Evolutionary conservation across 2,888 invertebrate species (phyloP), one percentile per base, ranked within the genome.

Genomic region (Craniophora ligustri): DNA sequence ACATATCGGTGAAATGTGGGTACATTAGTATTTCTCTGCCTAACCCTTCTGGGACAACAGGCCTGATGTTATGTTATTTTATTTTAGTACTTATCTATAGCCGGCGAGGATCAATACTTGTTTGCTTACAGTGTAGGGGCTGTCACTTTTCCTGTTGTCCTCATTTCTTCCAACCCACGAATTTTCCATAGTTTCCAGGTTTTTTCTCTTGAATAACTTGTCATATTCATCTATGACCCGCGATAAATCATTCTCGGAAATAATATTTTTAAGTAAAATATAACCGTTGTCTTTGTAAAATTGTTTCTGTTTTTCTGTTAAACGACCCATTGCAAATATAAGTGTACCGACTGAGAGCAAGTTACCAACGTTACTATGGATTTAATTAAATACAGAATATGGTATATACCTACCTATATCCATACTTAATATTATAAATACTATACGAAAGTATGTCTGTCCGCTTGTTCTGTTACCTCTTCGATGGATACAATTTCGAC

Each of bases 231-330:
- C 67, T 1, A 85, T 87, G 21, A 95, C 84, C 55, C 87, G 85
- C 5, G 89, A 78, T 8, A 95, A 73, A 64, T 94, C 93, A 11
- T 85, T 78, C 0, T 82, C 74, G 0, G 87, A 80, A 19, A 94
- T 87, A n/a, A 94, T 67, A 31, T 91, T 86, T 28, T 88, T 88
- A 11, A 95, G 73, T 47, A 94, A 84, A 2, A 95, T 82, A 64
- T 86, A 95, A 0, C 95, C 95, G 73, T 95, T 94, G 10, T 94
- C 89, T 26, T 86, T 72, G 78, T 93, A 95, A 69, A 91, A 94
- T 49, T 89, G 54, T 31, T 89, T 89, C 74, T 95, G 91, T 40
- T 93, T 85, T 4, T 79, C 41, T 0, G 92, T 92, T 14, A 95
- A 73, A 15, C 75, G 74, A 11, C 68, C 85, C 89, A 88, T 73